Conservation (phyloP, 2,797 vertebrate species). For the Acanthurus tractus region DNA sequence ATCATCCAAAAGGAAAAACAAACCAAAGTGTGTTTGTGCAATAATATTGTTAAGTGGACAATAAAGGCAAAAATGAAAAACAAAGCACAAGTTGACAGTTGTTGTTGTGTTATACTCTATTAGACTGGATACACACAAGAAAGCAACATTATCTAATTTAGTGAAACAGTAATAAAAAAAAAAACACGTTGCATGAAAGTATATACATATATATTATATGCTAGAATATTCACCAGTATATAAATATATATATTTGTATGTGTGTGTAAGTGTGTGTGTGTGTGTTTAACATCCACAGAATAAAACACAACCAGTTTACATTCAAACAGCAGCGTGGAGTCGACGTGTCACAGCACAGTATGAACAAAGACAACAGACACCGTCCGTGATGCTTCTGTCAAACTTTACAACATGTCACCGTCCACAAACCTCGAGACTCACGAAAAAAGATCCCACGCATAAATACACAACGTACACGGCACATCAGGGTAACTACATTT, state of each 20-base stretch:
- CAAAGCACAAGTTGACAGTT: slow-evolving; percentile 18
- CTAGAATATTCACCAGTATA: too few species aligned
- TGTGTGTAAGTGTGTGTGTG: too few species aligned
- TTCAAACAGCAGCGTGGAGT: slow-evolving; percentile 79
- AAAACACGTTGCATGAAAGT: slow-evolving; percentile 60
- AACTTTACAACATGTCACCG: slow-evolving; percentile 16
- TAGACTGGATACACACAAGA: slow-evolving; percentile 71
- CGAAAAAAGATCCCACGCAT: slow-evolving; percentile 51
- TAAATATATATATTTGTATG: not conserved
- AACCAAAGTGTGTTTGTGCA: not conserved
- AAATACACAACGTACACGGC: slow-evolving; percentile 58
- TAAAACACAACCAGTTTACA: slow-evolving; percentile 71
- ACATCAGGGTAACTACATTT: slow-evolving; percentile 46
- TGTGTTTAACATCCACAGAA: slow-evolving; percentile 60
- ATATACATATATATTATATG: slow-evolving; percentile 26
- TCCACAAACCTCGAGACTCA: slow-evolving; percentile 48
- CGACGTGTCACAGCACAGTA: slow-evolving; percentile 69
- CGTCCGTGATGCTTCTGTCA: slow-evolving; percentile 52
- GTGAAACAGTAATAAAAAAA: slow-evolving; percentile 65
- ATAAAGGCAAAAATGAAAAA: slow-evolving; percentile 6
- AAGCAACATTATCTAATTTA: slow-evolving; percentile 68
- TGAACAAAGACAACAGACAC: slow-evolving; percentile 66
- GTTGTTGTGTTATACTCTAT: slow-evolving; percentile 68
- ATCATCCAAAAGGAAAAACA: not conserved
- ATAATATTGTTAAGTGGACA: not conserved